Evolutionary conservation across 2,113 vertebrate genomes (phyloP).

Genomic region (Colaptes auratus): DNA sequence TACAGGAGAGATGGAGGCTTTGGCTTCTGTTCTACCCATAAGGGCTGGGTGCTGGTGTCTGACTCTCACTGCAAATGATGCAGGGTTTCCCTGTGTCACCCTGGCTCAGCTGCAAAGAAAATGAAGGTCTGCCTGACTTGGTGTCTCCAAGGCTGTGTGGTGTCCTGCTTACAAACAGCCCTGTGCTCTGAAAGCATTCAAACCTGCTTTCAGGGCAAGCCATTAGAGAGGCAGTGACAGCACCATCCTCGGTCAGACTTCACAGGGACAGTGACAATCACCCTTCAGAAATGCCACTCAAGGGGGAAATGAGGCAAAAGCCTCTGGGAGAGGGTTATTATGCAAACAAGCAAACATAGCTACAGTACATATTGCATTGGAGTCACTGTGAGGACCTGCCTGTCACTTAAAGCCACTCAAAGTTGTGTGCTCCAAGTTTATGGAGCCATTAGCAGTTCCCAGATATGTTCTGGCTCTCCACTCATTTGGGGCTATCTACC

Average conservation of each 20-base stretch:
- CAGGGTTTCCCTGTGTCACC: background rate
- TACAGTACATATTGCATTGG: background rate
- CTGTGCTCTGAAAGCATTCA: background rate
- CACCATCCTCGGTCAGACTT: background rate
- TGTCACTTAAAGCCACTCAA: background rate
- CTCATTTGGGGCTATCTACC: background rate
- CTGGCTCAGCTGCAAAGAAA: background rate
- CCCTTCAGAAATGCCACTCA: background rate
- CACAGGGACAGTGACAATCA: background rate
- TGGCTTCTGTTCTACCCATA: background rate
- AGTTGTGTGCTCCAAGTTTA: background rate
- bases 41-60: background rate
- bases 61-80: background rate
- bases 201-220: background rate
- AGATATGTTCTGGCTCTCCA: rapidly evolving
- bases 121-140: background rate
- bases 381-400: background rate
- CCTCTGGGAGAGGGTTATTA: background rate
- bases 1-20: background rate
- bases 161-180: background rate
- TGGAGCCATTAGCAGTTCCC: background rate
- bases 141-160: background rate
- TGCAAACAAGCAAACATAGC: background rate
- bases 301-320: background rate
- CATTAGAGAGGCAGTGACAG: background rate